Evolutionary conservation across 2,888 invertebrate genomes (phyloP).

Genomic region (Blomia tropicalis): DNA sequence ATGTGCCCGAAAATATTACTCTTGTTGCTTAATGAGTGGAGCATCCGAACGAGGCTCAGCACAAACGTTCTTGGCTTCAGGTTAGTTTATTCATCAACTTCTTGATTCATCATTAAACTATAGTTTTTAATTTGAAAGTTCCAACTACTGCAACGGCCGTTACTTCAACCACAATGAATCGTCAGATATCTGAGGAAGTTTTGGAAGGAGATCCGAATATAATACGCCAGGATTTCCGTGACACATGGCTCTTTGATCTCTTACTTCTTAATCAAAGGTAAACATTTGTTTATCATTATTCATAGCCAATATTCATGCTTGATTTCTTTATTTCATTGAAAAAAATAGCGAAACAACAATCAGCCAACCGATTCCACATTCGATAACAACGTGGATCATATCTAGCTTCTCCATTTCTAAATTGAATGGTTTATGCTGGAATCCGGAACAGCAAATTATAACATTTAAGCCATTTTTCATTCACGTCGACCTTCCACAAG

Average conservation of each 20-base stretch:
- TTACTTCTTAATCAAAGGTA: constrained; percentile 20
- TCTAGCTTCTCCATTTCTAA: constrained; percentile 28
- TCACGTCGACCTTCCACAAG: constrained; percentile 30
- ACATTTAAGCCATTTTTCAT: constrained; percentile 29
- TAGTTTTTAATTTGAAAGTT: too few species aligned
- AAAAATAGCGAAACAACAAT: constrained; percentile 18
- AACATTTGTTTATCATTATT: too few species aligned
- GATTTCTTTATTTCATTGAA: constrained; percentile 18
- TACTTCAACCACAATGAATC: not conserved
- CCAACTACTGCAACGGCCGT: too few species aligned
- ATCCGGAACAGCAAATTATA: constrained; percentile 26
- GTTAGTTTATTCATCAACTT: not conserved
- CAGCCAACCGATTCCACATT: constrained; percentile 28
- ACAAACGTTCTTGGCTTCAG: not conserved
- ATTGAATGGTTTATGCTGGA: constrained; percentile 28
- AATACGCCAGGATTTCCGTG: constrained; percentile 30
- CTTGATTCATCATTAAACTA: not conserved
- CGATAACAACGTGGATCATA: constrained; percentile 31
- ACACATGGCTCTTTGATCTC: constrained; percentile 30
- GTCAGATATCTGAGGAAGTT: not conserved
- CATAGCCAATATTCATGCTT: too few species aligned
- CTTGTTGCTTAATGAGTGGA: not conserved
- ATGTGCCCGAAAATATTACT: not conserved
- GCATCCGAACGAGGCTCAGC: too few species aligned
- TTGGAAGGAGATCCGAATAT: constrained; percentile 20